These are phyloP conservation scores for Lasioglossum leucozonium DNA, from an alignment of 2,888 invertebrate genomes.

Conservation along the genomic window DNA sequence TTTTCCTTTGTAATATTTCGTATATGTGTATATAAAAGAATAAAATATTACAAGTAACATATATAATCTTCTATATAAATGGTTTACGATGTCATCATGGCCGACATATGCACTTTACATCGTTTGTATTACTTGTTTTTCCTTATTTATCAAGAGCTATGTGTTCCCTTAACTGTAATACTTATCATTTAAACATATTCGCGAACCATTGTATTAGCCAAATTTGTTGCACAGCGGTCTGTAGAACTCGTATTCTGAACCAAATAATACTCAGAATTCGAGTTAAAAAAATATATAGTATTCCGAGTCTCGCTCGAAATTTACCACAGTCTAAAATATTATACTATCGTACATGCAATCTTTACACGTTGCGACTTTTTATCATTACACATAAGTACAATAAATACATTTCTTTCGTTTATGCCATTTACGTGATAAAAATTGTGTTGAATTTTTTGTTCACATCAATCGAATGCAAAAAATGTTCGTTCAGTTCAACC, in stretches of 20 bases:
- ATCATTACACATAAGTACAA: slow-evolving; percentile 6
- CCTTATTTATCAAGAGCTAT: slow-evolving; percentile 21
- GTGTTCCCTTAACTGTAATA: slow-evolving; percentile 29
- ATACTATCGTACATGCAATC: background rate
- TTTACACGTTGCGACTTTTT: background rate
- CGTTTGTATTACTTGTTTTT: slow-evolving; percentile 4
- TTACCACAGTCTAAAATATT: background rate
- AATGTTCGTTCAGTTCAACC: background rate
- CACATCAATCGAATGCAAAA: background rate
- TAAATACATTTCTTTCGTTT: background rate
- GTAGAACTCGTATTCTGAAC: slow-evolving; percentile 12
- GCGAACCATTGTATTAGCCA: slow-evolving; percentile 7
- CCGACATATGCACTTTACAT: slow-evolving; percentile 8
- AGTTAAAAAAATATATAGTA: slow-evolving; percentile 15
- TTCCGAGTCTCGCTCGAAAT: slow-evolving; percentile 6
- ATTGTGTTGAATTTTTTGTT: background rate
- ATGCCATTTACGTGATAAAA: background rate
- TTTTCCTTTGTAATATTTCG: slow-evolving; percentile 25
- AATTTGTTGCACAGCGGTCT: slow-evolving; percentile 4
- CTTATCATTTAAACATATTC: slow-evolving; percentile 16
- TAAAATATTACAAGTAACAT: slow-evolving; percentile 26
- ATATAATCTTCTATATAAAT: slow-evolving; percentile 23
- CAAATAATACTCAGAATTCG: background rate
- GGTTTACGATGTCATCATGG: slow-evolving; percentile 24
- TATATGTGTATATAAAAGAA: slow-evolving; percentile 24